Evolutionary conservation across 2,797 vertebrate species (phyloP), one percentile per base, ranked within the genome.

Genomic region (Clangula hyemalis): DNA sequence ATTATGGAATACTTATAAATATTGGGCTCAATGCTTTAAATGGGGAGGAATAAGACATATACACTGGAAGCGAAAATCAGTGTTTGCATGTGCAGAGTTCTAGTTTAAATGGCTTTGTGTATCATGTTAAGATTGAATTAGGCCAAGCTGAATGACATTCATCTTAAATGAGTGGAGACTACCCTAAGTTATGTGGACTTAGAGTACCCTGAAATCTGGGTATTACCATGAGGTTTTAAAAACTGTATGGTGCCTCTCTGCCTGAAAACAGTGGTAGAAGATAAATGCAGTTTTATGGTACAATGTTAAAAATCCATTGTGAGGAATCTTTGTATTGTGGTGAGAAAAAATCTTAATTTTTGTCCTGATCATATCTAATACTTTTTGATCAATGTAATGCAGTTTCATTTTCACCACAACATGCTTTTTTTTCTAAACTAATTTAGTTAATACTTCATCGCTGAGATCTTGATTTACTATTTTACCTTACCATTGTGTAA

Each of bases 381-480:
- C 49, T 32, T 65, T 83, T 69, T 84, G 21, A 68, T 87, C 82
- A 65, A 72, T 78, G 10, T 62, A 72, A 32, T 4, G 2, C 3
- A 19, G 5, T 57, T 89, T 38, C 49, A 8, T 64, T 71, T 74
- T 68, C 74, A 74, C 61, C 49, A 49, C 21, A 39, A 13, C 5
- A 4, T 20, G 10, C 5, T 53, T 22, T 86, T 86, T 86, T 87
- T 75, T 21, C 4, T 51, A 81, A 84, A 45, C 22, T 65, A 74
- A 47, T 47, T 28, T 81, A 81, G 21, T 28, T 93, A 49, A 36
- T 86, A 58, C 38, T 86, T 94, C 22, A 43, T 70, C 9, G 58
- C 64, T 81, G 66, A 69, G 16, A 30, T 89, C 82, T 82, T 82
- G 15, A 60, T 90, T 78, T 91, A 51, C 13, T 60, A 3, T 81